Base-by-base conservation (phyloP, 2,797 vertebrate species). In the Xerus rutilus region DNA sequence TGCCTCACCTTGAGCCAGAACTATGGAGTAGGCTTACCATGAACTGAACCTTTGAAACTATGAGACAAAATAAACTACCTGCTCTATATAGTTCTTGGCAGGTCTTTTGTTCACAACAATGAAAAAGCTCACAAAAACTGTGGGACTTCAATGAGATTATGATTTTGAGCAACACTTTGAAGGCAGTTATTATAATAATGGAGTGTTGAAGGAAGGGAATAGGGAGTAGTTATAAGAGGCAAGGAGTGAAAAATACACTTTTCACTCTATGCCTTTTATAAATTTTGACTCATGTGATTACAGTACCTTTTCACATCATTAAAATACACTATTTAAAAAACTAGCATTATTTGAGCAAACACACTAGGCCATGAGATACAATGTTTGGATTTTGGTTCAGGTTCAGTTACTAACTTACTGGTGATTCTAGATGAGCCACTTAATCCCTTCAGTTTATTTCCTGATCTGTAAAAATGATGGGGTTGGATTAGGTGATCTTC, bases 381-480 rank as follows among this genome's bases (percentile, higher is more conserved):
- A 69, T 70, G 82, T 72, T 43, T 45, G 23, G 20, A 25, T 62
- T 94, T 81, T 52, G 8, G 49, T 88, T 93, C 17, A 67, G 49
- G 30, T 73, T 92, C n/a, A 32, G 5, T 86, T 83, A 59, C 17
- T 86, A 86, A 86, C 17, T 72, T 65, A 39, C 45, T 73, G 64
- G 3, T 62, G 43, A 65, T 30, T 54, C 3, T 65, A 57, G 3
- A 35, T 43, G 45, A 86, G 12, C 11, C 32, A 49, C 64, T 73
- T 65, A 74, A 67, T 74, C 25, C 35, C n/a, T 17, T 35, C 30
- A 39, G 62, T 5, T 82, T 94, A 57, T 73, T 78, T 91, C 79
- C 32, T 35, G 14, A 72, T 83, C 67, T 96, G 20, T 78, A 81
- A 89, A 96, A 77, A 86, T n/a, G 47, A 59, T 69, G 35, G 49